phyloP scores from a whole-genome alignment of 2,113 vertebrate species.

The Lepisosteus oculatus region DNA sequence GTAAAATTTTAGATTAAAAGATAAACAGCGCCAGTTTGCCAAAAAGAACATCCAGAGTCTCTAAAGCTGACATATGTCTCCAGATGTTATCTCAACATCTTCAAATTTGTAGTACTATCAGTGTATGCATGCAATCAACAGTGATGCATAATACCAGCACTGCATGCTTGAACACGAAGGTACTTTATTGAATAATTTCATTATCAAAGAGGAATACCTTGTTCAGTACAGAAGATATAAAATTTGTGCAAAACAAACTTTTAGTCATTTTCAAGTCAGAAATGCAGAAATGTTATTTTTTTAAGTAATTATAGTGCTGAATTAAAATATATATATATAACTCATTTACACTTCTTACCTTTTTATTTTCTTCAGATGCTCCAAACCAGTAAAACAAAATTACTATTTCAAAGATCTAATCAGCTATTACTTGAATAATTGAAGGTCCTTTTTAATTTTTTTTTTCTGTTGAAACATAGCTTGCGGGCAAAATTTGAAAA shows the following conservation, averaged over 20 bases:
- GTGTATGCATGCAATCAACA: background rate
- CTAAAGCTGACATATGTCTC: background rate
- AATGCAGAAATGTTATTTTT: too few species aligned
- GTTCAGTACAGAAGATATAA: background rate
- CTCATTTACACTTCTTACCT: too few species aligned
- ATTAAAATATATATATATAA: too few species aligned
- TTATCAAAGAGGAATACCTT: background rate
- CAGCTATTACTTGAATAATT: too few species aligned
- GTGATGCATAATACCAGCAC: background rate
- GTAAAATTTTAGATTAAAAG: background rate
- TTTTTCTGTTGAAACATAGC: too few species aligned
- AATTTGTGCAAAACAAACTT: background rate
- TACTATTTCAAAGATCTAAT: too few species aligned
- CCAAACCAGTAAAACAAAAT: too few species aligned
- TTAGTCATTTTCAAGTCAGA: background rate
- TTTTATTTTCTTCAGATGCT: too few species aligned
- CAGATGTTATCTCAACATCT: constrained; percentile 1
- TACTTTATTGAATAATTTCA: background rate
- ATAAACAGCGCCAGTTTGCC: background rate
- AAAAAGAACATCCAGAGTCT: background rate
- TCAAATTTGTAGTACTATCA: background rate
- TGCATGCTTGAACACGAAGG: background rate
- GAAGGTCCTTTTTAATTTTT: too few species aligned
- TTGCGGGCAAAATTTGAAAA: too few species aligned
- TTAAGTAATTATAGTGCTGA: too few species aligned